Conservation (phyloP, 2,888 invertebrate species). For the Philonicus albiceps region DNA sequence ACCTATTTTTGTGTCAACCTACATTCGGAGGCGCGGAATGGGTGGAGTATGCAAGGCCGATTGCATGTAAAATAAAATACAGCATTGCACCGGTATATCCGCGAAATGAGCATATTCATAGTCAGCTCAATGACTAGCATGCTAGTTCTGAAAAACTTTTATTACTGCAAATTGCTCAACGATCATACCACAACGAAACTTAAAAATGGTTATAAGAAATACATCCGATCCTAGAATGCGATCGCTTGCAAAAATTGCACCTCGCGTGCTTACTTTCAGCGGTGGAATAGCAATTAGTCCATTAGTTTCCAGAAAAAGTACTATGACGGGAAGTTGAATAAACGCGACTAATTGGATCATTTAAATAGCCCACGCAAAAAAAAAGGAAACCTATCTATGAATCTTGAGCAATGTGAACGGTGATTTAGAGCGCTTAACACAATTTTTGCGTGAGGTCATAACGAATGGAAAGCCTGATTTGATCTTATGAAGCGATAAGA, state of each 20-base stretch:
- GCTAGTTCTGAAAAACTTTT: background rate
- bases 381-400: background rate
- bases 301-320: background rate
- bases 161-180: background rate
- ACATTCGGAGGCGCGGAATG: background rate
- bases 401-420: background rate
- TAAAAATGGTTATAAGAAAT: background rate
- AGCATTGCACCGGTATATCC: background rate
- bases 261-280: background rate
- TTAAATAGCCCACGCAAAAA: background rate
- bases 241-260: background rate
- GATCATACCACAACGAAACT: background rate
- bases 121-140: background rate
- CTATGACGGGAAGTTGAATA: background rate
- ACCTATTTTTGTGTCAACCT: constrained; percentile 1
- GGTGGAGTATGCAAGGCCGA: background rate
- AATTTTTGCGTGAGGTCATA: background rate
- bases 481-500: background rate
- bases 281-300: background rate
- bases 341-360: background rate
- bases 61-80: background rate
- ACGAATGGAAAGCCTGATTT: background rate
- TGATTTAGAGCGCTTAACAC: background rate
- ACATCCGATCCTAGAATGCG: background rate
- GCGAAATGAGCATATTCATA: background rate